Evolutionary conservation across 2,797 vertebrate species (phyloP).

Genomic region (Coluber constrictor): DNA sequence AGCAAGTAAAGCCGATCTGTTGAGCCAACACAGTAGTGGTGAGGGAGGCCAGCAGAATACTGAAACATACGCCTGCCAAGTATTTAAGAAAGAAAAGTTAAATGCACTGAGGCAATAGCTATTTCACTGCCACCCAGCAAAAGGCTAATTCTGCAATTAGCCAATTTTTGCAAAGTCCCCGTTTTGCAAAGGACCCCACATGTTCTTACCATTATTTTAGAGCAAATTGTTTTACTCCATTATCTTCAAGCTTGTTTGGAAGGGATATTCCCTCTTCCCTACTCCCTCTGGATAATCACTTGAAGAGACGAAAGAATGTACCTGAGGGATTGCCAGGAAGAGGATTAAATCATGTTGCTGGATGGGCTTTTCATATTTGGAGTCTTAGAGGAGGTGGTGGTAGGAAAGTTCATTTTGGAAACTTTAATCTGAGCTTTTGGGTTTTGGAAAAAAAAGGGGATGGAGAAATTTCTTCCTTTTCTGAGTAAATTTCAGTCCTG

Average conservation of each 20-base stretch:
- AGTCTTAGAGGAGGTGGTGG: background rate
- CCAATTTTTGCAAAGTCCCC: conserved; percentile 6
- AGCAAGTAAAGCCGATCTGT: background rate
- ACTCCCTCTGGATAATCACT: background rate
- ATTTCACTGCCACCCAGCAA: background rate
- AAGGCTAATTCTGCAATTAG: background rate
- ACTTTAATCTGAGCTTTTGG: background rate
- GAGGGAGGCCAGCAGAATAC: background rate
- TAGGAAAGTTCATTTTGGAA: background rate
- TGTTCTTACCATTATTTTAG: background rate
- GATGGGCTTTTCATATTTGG: conserved; percentile 7
- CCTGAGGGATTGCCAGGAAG: background rate
- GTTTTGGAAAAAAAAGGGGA: background rate
- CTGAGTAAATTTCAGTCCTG: background rate
- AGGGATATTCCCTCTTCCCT: background rate
- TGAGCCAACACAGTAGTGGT: conserved; percentile 5
- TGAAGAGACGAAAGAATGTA: background rate
- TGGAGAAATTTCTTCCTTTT: background rate
- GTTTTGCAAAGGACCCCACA: conserved; percentile 19
- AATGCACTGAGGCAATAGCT: background rate
- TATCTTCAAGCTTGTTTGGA: background rate
- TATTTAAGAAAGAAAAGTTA: background rate
- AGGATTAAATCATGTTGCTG: conserved; percentile 9
- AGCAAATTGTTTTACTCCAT: background rate
- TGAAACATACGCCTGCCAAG: background rate